Evolutionary conservation across 2,888 invertebrate species (phyloP).

Genomic region (Calliopum simillimum): DNA sequence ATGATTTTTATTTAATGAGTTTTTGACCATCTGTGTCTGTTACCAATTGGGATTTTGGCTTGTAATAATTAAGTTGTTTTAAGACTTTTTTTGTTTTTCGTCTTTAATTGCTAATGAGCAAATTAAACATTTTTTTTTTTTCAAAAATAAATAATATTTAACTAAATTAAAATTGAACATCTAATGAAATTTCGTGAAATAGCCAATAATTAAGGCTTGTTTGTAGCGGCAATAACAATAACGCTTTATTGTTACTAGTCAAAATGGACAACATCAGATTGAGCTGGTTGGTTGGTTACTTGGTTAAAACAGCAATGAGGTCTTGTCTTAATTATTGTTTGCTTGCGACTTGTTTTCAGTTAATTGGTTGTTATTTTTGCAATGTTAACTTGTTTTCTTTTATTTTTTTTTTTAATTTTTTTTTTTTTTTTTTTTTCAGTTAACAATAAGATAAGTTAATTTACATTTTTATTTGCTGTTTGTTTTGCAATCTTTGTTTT

Average conservation of each 20-base stretch:
- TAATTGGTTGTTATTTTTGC: conserved; percentile 31
- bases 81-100: background rate
- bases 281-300: background rate
- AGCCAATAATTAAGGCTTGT: background rate
- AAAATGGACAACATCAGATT: background rate
- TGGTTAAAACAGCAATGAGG: background rate
- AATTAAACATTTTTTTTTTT: conserved; percentile 14
- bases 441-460: conserved; percentile 17
- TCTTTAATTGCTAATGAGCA: conserved; percentile 7
- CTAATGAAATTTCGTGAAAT: background rate
- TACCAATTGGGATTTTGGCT: too few relatives aligned
- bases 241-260: background rate
- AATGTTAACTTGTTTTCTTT: conserved; percentile 30
- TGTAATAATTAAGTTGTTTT: conserved; percentile 34
- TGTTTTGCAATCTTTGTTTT: conserved; percentile 18
- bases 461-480: background rate
- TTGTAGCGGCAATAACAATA: background rate
- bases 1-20: too few relatives aligned
- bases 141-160: background rate
- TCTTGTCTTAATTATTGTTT: conserved; percentile 29
- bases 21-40: too few relatives aligned
- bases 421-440: conserved; percentile 35
- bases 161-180: conserved; percentile 10
- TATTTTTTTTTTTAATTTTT: conserved; percentile 43
- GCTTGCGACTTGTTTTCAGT: conserved; percentile 15